These are phyloP conservation scores for Andricus grossulariae DNA, from an alignment of 1,140 invertebrate species.

Conservation along the genomic window DNA sequence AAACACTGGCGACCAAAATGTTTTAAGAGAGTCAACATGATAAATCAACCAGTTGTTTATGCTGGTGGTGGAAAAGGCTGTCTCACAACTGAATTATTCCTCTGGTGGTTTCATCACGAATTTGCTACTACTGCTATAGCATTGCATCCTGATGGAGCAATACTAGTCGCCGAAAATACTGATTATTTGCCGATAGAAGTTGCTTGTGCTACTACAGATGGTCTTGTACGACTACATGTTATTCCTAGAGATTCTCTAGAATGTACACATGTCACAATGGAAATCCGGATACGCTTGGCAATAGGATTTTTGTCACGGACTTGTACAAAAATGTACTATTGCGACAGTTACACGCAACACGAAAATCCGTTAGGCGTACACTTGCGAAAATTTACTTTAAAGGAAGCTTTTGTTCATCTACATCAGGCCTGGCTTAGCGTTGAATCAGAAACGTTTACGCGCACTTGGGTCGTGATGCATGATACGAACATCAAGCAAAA, in stretches of 20 bases:
- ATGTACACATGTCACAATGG: constrained; percentile 65
- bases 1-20: constrained; percentile 75
- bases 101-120: constrained; percentile 77
- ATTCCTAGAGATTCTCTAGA: constrained; percentile 64
- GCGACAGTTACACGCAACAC: too few relatives aligned
- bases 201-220: constrained; percentile 70
- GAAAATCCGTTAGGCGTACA: too few relatives aligned
- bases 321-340: constrained; percentile 38
- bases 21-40: constrained; percentile 75
- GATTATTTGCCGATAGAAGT: constrained; percentile 60
- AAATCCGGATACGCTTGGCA: constrained; percentile 71
- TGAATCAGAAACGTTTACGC: too few relatives aligned
- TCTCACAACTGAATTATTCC: constrained; percentile 74
- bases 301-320: constrained; percentile 66
- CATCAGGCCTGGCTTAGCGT: too few relatives aligned
- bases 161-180: constrained; percentile 71
- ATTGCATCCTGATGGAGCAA: constrained; percentile 72
- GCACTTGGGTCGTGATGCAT: too few relatives aligned
- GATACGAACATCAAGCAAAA: too few relatives aligned
- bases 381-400: too few relatives aligned
- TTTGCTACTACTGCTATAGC: constrained; percentile 75
- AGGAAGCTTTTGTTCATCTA: too few relatives aligned
- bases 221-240: constrained; percentile 68
- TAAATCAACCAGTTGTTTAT: constrained; percentile 77
- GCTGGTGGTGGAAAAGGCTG: constrained; percentile 75